A percentile compares a stretch with the other conserved stretches of the same genome.
Conservation (phyloP, 2,888 invertebrate genomes). For the Drosophila flavopinicola region DNA sequence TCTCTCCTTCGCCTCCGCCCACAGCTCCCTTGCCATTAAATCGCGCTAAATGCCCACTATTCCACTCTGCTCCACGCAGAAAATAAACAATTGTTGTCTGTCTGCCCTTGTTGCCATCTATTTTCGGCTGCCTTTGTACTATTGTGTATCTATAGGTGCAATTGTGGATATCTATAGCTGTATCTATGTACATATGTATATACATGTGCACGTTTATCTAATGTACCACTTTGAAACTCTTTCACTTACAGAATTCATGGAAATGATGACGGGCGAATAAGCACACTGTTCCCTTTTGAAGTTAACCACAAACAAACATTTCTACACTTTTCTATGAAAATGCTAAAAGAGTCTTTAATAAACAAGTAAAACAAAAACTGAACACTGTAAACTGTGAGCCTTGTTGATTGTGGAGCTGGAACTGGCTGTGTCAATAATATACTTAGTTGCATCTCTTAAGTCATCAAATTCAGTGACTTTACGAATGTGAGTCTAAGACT, state of each 20-base stretch:
- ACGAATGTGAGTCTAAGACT: no score
- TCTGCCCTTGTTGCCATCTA: conserved; percentile 32
- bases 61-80: no score
- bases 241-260: conserved; percentile 93
- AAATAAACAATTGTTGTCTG: no score
- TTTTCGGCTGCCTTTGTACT: conserved; percentile 27
- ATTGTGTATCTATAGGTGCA: conserved; percentile 13
- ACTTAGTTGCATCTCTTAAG: no score
- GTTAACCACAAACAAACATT: no score
- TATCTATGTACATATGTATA: not conserved
- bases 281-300: conserved; percentile 39
- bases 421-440: no score
- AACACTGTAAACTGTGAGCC: no score
- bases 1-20: not conserved
- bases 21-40: not conserved
- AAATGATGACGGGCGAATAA: conserved; percentile 98
- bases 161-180: not conserved
- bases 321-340: no score
- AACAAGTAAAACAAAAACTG: no score
- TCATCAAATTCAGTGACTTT: no score
- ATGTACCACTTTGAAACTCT: conserved; percentile 83
- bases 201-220: not conserved
- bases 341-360: no score
- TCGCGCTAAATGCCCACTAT: conserved; percentile 3
- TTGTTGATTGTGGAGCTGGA: no score